These are phyloP conservation scores for Lordiphosa stackelbergi DNA, from an alignment of 1,140 invertebrate species.

Conservation along the genomic window DNA sequence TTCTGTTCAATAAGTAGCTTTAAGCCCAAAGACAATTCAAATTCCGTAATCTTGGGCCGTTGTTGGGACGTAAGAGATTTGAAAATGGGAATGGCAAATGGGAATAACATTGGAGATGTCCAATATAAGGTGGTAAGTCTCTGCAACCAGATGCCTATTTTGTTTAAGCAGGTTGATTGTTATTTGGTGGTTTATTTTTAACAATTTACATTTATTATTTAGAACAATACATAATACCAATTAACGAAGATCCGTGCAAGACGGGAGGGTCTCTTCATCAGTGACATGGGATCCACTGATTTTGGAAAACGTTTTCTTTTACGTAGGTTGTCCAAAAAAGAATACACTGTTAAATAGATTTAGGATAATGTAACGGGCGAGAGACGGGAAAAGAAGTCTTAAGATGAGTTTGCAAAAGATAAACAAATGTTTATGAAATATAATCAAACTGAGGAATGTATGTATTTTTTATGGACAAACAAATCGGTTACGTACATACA, in stretches of 20 bases:
- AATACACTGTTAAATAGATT: slow-evolving; percentile 12
- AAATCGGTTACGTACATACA: slow-evolving; percentile 46
- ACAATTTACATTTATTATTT: slow-evolving; percentile 10
- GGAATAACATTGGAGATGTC: too few species aligned
- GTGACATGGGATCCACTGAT: background rate
- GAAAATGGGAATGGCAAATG: too few species aligned
- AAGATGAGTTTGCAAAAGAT: background rate
- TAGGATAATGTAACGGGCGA: background rate
- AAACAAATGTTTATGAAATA: slow-evolving; percentile 3
- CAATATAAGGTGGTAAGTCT: too few species aligned
- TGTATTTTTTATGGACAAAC: slow-evolving; percentile 40
- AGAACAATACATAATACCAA: slow-evolving; percentile 12
- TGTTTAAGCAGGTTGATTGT: background rate
- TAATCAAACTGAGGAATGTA: slow-evolving; percentile 47
- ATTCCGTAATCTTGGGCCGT: too few species aligned
- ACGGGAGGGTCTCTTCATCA: background rate
- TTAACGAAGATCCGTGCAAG: slow-evolving; percentile 2
- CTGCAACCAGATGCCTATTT: background rate
- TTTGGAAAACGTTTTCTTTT: background rate
- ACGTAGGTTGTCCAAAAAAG: slow-evolving; percentile 7
- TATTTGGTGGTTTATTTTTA: slow-evolving; percentile 3
- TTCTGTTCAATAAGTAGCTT: too few species aligned
- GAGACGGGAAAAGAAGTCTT: background rate
- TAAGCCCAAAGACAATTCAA: too few species aligned
- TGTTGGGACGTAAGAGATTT: too few species aligned